These are phyloP conservation scores for Brachycybe producta DNA, from an alignment of 2,888 invertebrate genomes.

Conservation along the genomic window DNA sequence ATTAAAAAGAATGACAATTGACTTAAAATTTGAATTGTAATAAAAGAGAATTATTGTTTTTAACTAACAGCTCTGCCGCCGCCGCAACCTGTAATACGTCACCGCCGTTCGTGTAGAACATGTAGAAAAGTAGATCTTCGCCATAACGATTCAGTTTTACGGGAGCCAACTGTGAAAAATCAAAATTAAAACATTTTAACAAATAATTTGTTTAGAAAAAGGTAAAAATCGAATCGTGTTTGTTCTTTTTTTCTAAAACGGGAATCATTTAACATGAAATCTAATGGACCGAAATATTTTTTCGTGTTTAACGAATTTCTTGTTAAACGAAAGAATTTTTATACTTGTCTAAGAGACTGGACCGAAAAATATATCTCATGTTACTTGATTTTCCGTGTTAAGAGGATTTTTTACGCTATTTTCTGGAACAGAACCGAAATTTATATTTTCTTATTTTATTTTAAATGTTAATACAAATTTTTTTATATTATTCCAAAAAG, in stretches of 20 bases:
- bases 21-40: not conserved
- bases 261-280: too few relatives aligned
- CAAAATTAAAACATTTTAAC: slow-evolving; percentile 9
- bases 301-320: too few relatives aligned
- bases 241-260: not conserved
- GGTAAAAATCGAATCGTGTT: not conserved
- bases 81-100: slow-evolving; percentile 96
- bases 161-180: slow-evolving; percentile 57
- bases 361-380: too few relatives aligned
- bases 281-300: too few relatives aligned
- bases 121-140: slow-evolving; percentile 96
- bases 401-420: too few relatives aligned
- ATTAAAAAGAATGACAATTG: not conserved
- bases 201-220: slow-evolving; percentile 8
- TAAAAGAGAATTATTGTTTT: not conserved
- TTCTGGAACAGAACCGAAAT: too few relatives aligned
- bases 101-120: slow-evolving; percentile 98
- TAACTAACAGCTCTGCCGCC: slow-evolving; percentile 84
- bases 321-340: too few relatives aligned
- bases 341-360: too few relatives aligned
- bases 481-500: too few relatives aligned
- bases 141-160: slow-evolving; percentile 93
- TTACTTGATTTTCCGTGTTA: too few relatives aligned
- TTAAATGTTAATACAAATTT: too few relatives aligned
- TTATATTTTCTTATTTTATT: too few relatives aligned